These are phyloP conservation scores for Spilarctia lutea DNA, from an alignment of 2,888 invertebrate species.

Conservation along the genomic window DNA sequence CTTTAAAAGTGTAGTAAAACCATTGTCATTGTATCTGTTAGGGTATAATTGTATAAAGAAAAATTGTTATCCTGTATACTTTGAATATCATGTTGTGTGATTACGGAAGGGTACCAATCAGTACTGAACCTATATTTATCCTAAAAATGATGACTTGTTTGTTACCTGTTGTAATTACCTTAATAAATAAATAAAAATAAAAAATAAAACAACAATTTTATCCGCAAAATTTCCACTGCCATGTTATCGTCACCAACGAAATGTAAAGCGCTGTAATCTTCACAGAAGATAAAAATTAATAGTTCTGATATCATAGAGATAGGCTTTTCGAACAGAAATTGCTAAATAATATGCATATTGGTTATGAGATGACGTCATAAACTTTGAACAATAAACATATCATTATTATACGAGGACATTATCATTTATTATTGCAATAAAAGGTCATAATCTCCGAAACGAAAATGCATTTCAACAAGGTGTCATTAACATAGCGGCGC, in stretches of 20 bases:
- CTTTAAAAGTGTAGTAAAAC: no score
- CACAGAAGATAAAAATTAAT: slow-evolving; percentile 49
- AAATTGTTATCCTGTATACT: no score
- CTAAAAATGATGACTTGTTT: no score
- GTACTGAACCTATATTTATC: no score
- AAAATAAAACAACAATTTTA: slow-evolving; percentile 1
- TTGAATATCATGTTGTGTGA: no score
- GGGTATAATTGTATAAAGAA: no score
- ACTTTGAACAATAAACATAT: slow-evolving; percentile 25
- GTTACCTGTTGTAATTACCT: no score
- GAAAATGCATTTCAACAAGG: not conserved
- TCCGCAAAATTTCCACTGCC: slow-evolving; percentile 41
- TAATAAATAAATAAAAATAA: no score
- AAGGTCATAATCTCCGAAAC: not conserved
- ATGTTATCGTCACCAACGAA: slow-evolving; percentile 38
- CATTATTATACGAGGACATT: slow-evolving; percentile 21
- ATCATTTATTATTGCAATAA: slow-evolving; percentile 14
- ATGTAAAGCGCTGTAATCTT: slow-evolving; percentile 53
- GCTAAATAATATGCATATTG: slow-evolving; percentile 20
- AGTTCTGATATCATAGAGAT: slow-evolving; percentile 42
- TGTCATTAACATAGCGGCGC: not conserved
- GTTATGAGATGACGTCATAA: slow-evolving; percentile 19
- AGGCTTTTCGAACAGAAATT: slow-evolving; percentile 21
- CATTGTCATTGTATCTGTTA: no score
- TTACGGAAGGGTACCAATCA: no score